Evolutionary conservation across 1,140 invertebrate species (phyloP).

Genomic region (Drosophila tropicalis): DNA sequence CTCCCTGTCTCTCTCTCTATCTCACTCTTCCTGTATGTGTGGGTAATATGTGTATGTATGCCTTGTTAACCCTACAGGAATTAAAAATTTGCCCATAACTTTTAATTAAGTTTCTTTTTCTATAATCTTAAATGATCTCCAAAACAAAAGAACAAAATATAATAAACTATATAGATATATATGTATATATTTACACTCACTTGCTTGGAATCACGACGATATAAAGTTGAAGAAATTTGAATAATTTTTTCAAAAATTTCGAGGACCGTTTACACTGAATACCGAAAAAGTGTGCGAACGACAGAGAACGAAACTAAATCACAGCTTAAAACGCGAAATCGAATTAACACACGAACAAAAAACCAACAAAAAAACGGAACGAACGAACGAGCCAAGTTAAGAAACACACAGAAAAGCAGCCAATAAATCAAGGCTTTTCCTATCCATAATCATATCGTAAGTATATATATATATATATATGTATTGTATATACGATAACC

Average conservation of each 20-base stretch:
- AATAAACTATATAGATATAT: no score
- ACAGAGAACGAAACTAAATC: constrained; percentile 17
- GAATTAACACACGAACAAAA: constrained; percentile 15
- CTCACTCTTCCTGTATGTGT: constrained; percentile 21
- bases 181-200: not conserved
- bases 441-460: constrained; percentile 10
- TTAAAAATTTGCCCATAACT: constrained; percentile 4
- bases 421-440: constrained; percentile 14
- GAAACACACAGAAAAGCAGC: constrained; percentile 1
- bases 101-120: not conserved
- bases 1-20: constrained; percentile 23
- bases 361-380: not conserved
- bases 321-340: constrained; percentile 18
- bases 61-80: constrained; percentile 42
- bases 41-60: constrained; percentile 48
- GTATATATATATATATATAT: constrained; percentile 7
- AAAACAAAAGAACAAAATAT: no score
- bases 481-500: constrained; percentile 15
- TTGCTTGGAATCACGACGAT: not conserved
- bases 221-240: not conserved
- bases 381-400: not conserved
- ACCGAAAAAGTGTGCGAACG: not conserved
- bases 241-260: not conserved
- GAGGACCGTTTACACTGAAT: not conserved
- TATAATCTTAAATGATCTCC: no score